Evolutionary conservation across 2,888 invertebrate species (phyloP).

Genomic region (Xanthia togata): DNA sequence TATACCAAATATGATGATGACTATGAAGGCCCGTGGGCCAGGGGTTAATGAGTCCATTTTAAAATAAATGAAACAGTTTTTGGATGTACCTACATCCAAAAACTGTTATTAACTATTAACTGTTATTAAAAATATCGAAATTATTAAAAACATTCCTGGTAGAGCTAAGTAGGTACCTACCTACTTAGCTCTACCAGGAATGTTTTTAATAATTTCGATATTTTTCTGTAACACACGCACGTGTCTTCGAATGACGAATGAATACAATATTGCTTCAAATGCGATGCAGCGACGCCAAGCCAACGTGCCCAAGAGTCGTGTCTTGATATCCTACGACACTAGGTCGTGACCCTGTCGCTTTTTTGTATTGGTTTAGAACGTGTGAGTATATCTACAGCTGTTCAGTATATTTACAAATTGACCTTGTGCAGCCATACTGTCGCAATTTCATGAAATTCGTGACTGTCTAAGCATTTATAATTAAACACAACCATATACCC

Average conservation of each 20-base stretch:
- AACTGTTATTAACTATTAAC: no score
- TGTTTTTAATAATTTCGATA: neutral
- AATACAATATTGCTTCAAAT: constrained; percentile 22
- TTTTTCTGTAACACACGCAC: constrained; percentile 16
- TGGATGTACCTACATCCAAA: no score
- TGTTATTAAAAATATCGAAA: no score
- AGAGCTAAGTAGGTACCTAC: neutral
- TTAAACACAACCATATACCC: neutral
- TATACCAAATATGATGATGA: neutral
- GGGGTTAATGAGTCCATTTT: neutral
- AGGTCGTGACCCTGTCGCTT: constrained; percentile 50
- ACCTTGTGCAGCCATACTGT: constrained; percentile 30
- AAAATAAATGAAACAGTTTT: neutral
- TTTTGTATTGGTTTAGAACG: constrained; percentile 28
- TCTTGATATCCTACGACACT: constrained; percentile 31
- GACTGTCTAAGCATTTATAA: neutral
- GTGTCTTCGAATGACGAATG: constrained; percentile 12
- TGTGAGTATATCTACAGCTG: constrained; percentile 30
- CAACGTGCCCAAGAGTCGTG: constrained; percentile 22
- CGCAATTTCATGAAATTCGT: constrained; percentile 37
- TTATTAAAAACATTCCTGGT: no score
- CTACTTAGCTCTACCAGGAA: neutral
- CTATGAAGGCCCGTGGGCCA: neutral
- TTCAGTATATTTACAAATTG: constrained; percentile 38
- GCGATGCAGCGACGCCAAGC: neutral